Evolutionary conservation across 2,888 invertebrate species (phyloP).

Genomic region (Ophonus ardosiacus): DNA sequence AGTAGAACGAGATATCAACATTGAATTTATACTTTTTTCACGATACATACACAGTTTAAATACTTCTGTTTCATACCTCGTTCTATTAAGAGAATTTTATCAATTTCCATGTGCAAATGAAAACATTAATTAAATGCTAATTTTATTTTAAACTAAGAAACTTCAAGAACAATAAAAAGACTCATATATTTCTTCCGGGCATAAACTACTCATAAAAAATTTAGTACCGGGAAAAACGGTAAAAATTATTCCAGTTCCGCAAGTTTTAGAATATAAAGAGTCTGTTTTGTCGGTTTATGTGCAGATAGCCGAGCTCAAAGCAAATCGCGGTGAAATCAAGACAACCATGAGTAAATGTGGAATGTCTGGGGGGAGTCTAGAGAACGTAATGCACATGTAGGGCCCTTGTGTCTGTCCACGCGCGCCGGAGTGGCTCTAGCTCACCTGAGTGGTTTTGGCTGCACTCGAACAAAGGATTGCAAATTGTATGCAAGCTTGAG

Average conservation of each 20-base stretch:
- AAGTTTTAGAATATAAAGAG: slow-evolving; percentile 15
- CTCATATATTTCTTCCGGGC: neutral
- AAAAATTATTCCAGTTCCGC: slow-evolving; percentile 7
- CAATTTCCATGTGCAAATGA: neutral
- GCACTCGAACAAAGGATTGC: slow-evolving; percentile 31
- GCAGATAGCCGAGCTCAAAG: slow-evolving; percentile 7
- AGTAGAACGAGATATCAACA: no score
- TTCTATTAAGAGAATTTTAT: no score
- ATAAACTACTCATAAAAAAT: slow-evolving; percentile 24
- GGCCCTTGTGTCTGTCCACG: slow-evolving; percentile 19
- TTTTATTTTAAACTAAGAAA: neutral
- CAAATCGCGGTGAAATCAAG: slow-evolving; percentile 42
- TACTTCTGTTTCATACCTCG: no score
- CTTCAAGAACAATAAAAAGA: neutral
- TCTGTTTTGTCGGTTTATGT: slow-evolving; percentile 24
- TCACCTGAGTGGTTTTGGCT: slow-evolving; percentile 29
- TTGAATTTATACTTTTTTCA: no score
- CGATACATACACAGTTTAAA: no score
- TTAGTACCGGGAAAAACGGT: neutral
- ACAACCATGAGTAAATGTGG: slow-evolving; percentile 14
- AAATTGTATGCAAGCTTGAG: slow-evolving; percentile 44
- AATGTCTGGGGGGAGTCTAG: slow-evolving; percentile 1
- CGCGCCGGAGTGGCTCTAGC: neutral
- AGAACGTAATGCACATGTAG: slow-evolving; percentile 31
- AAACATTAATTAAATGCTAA: neutral